These are phyloP conservation scores for Clarias pachynema DNA, from an alignment of 2,797 vertebrate genomes.

Conservation along the genomic window DNA sequence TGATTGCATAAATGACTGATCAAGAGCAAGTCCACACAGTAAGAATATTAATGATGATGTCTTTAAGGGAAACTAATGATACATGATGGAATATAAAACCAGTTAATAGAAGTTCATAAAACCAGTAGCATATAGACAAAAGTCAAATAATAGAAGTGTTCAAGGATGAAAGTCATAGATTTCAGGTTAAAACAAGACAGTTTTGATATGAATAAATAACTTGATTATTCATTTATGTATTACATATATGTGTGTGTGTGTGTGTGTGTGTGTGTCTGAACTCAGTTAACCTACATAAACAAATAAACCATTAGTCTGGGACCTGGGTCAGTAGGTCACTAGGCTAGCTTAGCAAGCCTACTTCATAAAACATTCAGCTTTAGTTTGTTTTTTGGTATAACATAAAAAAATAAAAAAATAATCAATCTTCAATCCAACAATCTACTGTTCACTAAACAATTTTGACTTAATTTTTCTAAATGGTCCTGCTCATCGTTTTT, in stretches of 20 bases:
- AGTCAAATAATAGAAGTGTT: background rate
- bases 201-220: background rate
- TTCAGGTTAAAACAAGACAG: background rate
- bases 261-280: background rate
- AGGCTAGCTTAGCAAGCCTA: too few relatives aligned
- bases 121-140: background rate
- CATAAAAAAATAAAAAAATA: background rate
- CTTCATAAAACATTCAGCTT: background rate
- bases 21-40: background rate
- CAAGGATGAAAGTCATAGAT: background rate
- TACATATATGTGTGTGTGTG: too few relatives aligned
- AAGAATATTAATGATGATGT: background rate
- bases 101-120: background rate
- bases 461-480: background rate
- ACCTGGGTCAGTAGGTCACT: background rate
- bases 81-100: background rate
- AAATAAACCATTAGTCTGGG: background rate
- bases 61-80: background rate
- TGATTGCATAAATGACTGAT: slow-evolving; percentile 23
- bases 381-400: background rate
- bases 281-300: background rate
- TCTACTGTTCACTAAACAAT: background rate
- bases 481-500: background rate
- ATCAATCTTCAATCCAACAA: background rate
- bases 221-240: background rate